Evolutionary conservation across 2,113 vertebrate genomes (phyloP).

Genomic region (Rana temporaria): DNA sequence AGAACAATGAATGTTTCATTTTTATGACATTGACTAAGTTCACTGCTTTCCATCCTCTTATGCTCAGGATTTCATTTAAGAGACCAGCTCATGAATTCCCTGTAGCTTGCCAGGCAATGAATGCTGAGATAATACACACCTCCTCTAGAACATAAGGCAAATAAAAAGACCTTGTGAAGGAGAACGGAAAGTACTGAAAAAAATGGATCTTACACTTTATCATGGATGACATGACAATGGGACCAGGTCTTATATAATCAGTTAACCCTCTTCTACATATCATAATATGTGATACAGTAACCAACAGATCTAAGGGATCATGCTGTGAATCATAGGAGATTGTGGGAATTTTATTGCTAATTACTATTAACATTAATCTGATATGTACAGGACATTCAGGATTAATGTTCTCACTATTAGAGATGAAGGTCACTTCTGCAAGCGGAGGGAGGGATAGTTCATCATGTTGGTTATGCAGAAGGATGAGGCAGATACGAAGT

Average conservation of each 20-base stretch:
- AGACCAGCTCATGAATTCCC: slow-evolving; percentile 44
- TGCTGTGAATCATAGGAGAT: too few relatives aligned
- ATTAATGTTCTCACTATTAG: background rate
- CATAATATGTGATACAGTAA: too few relatives aligned
- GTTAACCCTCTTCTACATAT: too few relatives aligned
- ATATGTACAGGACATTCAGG: background rate
- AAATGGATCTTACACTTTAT: background rate
- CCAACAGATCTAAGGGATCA: too few relatives aligned
- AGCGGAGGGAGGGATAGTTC: background rate
- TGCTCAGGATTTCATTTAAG: slow-evolving; percentile 34
- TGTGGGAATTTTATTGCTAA: background rate
- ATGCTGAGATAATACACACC: slow-evolving; percentile 33
- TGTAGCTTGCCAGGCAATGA: slow-evolving; percentile 29
- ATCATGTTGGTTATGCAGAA: too few relatives aligned
- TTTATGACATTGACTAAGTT: slow-evolving; percentile 80
- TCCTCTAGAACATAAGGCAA: slow-evolving; percentile 36
- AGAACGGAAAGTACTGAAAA: slow-evolving; percentile 26
- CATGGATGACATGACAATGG: slow-evolving; percentile 1
- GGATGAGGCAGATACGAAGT: too few relatives aligned
- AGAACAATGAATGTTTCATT: slow-evolving; percentile 84
- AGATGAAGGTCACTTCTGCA: background rate
- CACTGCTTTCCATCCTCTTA: slow-evolving; percentile 39
- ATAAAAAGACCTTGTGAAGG: slow-evolving; percentile 50
- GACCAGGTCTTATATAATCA: too few relatives aligned
- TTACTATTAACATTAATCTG: slow-evolving; percentile 15